Base-by-base conservation (phyloP, 2,888 invertebrate genomes). In the Protophormia terraenovae region DNA sequence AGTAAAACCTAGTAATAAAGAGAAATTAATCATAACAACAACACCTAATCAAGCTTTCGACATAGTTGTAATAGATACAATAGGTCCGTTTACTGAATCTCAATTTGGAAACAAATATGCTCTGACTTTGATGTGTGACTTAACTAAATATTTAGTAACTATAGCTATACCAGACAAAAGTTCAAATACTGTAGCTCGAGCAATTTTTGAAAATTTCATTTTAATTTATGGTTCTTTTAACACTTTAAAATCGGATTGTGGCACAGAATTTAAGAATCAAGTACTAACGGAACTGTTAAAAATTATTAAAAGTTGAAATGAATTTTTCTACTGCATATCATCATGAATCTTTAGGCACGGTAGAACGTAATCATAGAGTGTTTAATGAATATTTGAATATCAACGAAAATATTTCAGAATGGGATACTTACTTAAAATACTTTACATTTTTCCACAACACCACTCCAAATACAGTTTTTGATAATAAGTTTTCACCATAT, bases 91-190 rank as follows among this genome's bases (percentile, higher is more conserved):
- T 38, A 38, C 38, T 14, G 38, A 38, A 38, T 38, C 38, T 38
- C 1, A 38, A 38, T 38, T 38, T 14, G 29, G 58, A 4, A 58
- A 58, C 7, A 58, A n/a, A 29, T 29, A 58, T 29, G 76, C 66
- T 41, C 24, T 76, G 32, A 76, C 76, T 14, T 16, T 66, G 16
- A 86, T 82, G 6, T 89, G 78, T 73, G 88, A 81, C 84, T 87
- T 86, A 76, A 88, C 69, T 58, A 85, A 77, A 27, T 85, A 82
- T 55, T 38, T 89, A 38, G 69, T 87, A n/a, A 83, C 87, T 2
- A 75, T 87, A 27, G 81, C 62, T 35, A 35, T 62, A 35, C 75
- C 84, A 47, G 86, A 87, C 32, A 89, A 88, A 87, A 87, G 85
- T 64, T 88, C 88, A 45, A 82, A 27, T 3, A 58, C 66, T 1